Evolutionary conservation across 1,140 invertebrate species (phyloP).

Genomic region (Nasonia giraulti): DNA sequence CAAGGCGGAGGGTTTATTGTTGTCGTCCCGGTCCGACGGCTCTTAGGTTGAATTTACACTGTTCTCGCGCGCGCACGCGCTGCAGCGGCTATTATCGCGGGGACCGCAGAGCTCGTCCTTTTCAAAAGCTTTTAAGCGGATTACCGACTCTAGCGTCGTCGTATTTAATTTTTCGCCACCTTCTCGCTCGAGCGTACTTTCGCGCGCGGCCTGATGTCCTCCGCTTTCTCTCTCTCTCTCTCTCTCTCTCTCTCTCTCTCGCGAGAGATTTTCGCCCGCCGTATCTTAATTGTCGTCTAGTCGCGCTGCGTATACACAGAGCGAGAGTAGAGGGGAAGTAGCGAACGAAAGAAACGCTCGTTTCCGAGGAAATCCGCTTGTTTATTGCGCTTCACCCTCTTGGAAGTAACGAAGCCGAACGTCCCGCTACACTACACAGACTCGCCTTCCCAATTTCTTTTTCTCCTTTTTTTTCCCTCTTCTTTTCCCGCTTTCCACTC

Average conservation of each 20-base stretch:
- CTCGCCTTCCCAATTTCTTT: not conserved
- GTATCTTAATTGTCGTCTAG: slow-evolving; percentile 7
- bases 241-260: no score
- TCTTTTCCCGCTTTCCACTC: not conserved
- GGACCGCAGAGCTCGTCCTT: not conserved
- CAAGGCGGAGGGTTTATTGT: not conserved
- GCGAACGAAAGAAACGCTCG: slow-evolving; percentile 7
- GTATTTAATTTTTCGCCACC: slow-evolving; percentile 10
- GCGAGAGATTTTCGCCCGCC: not conserved
- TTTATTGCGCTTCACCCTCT: slow-evolving; percentile 29
- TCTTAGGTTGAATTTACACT: slow-evolving; percentile 23
- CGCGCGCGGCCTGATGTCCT: not conserved
- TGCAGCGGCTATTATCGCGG: not conserved
- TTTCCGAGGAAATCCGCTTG: slow-evolving; percentile 20
- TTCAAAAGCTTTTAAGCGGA: slow-evolving; percentile 40
- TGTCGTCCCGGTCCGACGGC: not conserved
- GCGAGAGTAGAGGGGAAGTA: not conserved
- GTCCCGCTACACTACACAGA: not conserved
- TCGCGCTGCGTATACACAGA: not conserved
- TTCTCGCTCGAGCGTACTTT: not conserved
- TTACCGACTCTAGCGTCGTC: slow-evolving; percentile 9
- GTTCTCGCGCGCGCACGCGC: not conserved
- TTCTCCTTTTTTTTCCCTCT: not conserved
- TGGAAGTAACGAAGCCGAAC: slow-evolving; percentile 29
- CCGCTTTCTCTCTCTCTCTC: no score